A percentile compares a stretch with the other conserved stretches of the same genome.
These are phyloP conservation scores for Ophonus ardosiacus DNA, from an alignment of 2,888 invertebrate species.

Conservation along the genomic window DNA sequence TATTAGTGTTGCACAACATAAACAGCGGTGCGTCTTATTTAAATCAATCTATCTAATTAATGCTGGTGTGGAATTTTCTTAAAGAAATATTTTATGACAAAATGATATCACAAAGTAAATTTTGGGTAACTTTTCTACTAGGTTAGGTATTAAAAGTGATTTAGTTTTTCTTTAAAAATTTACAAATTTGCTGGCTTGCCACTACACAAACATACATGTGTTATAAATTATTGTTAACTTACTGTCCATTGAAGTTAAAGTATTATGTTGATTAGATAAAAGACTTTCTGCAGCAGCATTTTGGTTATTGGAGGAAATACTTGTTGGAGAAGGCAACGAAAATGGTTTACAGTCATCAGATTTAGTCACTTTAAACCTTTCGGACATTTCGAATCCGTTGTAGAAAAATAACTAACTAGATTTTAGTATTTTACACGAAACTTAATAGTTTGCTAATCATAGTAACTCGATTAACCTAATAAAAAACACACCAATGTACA, in stretches of 20 bases:
- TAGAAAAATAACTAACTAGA: conserved; percentile 29
- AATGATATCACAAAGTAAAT: neutral
- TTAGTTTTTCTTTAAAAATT: conserved; percentile 7
- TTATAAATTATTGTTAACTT: conserved; percentile 34
- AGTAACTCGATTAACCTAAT: conserved; percentile 49
- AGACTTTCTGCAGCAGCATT: conserved; percentile 49
- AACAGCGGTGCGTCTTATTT: conserved; percentile 24
- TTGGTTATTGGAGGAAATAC: conserved; percentile 45
- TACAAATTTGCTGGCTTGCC: neutral
- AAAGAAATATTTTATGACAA: conserved; percentile 14
- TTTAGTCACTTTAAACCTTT: conserved; percentile 55
- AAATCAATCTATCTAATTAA: conserved; percentile 27
- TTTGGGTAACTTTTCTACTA: conserved; percentile 14
- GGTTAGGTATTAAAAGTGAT: conserved; percentile 7
- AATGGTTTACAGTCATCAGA: conserved; percentile 50
- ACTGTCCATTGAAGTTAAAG: conserved; percentile 43
- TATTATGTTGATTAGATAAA: conserved; percentile 42
- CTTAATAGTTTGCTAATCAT: conserved; percentile 41
- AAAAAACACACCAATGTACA: conserved; percentile 47
- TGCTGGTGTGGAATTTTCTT: conserved; percentile 13
- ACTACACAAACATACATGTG: conserved; percentile 34
- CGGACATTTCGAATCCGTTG: conserved; percentile 44
- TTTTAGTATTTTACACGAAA: conserved; percentile 39
- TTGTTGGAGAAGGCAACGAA: conserved; percentile 33
- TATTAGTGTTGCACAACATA: conserved; percentile 6